Evolutionary conservation across 1,140 invertebrate species (phyloP).

Genomic region (Yoshiicerus persimilis): DNA sequence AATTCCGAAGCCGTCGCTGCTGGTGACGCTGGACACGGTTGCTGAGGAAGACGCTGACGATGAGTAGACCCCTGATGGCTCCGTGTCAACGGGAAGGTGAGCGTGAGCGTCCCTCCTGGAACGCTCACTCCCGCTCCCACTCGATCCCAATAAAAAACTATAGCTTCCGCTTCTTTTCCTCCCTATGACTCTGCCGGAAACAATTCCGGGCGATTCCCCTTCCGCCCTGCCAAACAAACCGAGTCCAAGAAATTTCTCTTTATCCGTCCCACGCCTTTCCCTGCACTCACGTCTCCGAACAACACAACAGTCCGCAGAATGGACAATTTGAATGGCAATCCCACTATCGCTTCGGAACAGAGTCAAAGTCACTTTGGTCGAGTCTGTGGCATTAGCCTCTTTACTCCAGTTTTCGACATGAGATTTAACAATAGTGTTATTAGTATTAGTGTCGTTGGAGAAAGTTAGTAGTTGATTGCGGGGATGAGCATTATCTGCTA

Average conservation of each 20-base stretch:
- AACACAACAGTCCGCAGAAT: no score
- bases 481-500: not conserved
- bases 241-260: not conserved
- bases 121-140: conserved; percentile 2
- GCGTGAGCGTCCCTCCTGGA: not conserved
- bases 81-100: not conserved
- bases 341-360: not conserved
- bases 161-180: not conserved
- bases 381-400: not conserved
- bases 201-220: not conserved
- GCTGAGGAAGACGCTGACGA: not conserved
- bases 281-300: not conserved
- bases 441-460: not conserved
- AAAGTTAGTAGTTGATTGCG: conserved; percentile 7
- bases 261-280: not conserved
- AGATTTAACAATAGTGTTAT: not conserved
- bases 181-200: not conserved
- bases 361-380: not conserved
- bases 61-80: not conserved
- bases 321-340: not conserved
- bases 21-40: not conserved
- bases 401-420: not conserved
- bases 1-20: not conserved
- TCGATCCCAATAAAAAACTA: not conserved
- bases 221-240: not conserved